phyloP scores from a whole-genome alignment of 2,888 invertebrate genomes.

The Adineta ricciae region DNA sequence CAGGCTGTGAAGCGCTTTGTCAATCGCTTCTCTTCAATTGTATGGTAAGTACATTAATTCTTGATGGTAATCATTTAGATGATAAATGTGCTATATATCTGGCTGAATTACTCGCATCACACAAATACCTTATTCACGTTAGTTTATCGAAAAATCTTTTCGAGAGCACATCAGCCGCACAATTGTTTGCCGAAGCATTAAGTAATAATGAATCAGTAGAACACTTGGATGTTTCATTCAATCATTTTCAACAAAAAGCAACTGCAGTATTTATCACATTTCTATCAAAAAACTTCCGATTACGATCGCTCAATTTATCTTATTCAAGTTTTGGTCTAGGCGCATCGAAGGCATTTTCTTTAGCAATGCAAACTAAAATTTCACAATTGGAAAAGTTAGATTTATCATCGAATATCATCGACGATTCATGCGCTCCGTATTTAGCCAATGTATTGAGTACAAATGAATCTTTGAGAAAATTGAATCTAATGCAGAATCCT shows the following conservation, averaged over 20 bases:
- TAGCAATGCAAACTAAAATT: neutral
- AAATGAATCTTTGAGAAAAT: neutral
- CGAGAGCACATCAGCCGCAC: neutral
- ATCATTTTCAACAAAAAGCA: neutral
- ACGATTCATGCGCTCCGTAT: neutral
- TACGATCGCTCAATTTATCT: neutral
- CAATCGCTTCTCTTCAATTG: neutral
- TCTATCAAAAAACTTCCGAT: too few relatives aligned
- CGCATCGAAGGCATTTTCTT: neutral
- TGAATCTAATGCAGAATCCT: neutral
- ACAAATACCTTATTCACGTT: neutral
- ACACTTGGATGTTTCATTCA: neutral
- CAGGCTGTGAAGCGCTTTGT: neutral
- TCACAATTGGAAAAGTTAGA: neutral
- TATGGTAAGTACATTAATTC: neutral
- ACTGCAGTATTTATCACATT: too few relatives aligned
- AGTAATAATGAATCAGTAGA: neutral
- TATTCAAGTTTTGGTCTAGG: too few relatives aligned
- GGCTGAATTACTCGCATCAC: neutral
- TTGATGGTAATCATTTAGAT: slow-evolving; percentile 11
- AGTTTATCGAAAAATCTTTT: neutral
- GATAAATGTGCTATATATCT: neutral
- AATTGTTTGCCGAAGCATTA: neutral
- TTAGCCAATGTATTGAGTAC: neutral
- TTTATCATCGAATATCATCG: neutral